Base-by-base conservation (phyloP, 1,140 invertebrate species). In the Scaptomyza montana region DNA sequence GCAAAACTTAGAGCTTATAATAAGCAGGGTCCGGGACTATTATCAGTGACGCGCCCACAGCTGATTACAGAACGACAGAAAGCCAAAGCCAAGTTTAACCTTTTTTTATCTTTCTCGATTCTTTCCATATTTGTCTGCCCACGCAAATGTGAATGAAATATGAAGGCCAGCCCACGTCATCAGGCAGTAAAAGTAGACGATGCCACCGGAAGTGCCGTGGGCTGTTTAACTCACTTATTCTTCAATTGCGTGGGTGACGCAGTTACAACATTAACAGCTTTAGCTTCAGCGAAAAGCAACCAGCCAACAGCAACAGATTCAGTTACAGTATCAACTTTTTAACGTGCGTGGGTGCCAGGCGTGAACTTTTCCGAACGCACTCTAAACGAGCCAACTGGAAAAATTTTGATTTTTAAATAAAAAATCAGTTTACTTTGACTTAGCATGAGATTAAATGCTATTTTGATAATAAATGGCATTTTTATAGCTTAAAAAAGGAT, bases 31-130 rank as follows among this genome's bases (percentile, higher is more conserved):
- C 13, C 28, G 25, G 49, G 21, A 33, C 63, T 60, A 55, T 67
- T 72, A 72, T 72, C 69, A 72, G 39, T 66, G 70, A 50, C 70
- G 68, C 70, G 64, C 64, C 70, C 63, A 69, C 57, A 46, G 36
- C 5, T 6, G 30, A 33, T 5, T 33, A 5, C 5, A 5, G 30
- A 33, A 5, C 30, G 5, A 33, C 2, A 33, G 30, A 25, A 25
- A 33, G 30, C 30, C 0, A 33, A 7, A 33, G 30, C 30, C 30
- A 33, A 33, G 5, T 5, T 33, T 4, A 5, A 2, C 21, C 0
- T 25, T 25, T 25, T 25, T 25, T 25, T 25, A 1, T 25, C 21
- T 25, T 25, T 25, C 12, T 10, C n/a, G 41, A 8, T 64, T 28
- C 39, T 33, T 30, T 30, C 5, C 1, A 54, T 64, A 46, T 64